Conservation (phyloP, 2,888 invertebrate genomes). For the Drosophila mercatorum region DNA sequence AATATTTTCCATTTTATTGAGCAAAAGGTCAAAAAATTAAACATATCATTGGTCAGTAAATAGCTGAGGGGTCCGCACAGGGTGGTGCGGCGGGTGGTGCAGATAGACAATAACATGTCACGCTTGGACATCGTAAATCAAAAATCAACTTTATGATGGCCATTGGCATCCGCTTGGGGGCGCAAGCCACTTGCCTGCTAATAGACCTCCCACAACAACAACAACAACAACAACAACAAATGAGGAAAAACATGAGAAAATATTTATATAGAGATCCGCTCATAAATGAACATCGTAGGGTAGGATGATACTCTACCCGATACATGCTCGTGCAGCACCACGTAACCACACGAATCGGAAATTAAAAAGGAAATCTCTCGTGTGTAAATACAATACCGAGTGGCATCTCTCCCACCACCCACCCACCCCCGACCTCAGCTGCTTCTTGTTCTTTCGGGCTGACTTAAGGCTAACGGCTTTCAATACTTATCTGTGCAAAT, state of each 20-base stretch:
- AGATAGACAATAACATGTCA: slow-evolving; percentile 67
- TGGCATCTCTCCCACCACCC: background rate
- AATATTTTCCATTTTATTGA: slow-evolving; percentile 70
- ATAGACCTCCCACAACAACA: slow-evolving; percentile 33
- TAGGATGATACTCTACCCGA: background rate
- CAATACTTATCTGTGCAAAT: slow-evolving; percentile 63
- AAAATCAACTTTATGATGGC: slow-evolving; percentile 58
- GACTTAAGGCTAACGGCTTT: slow-evolving; percentile 40
- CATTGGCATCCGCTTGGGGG: slow-evolving; percentile 32
- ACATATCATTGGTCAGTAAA: slow-evolving; percentile 37
- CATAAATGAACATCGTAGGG: slow-evolving; percentile 41
- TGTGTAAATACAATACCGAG: slow-evolving; percentile 43
- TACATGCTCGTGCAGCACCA: background rate
- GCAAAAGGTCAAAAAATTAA: slow-evolving; percentile 58
- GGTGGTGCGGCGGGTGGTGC: background rate
- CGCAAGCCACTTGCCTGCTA: slow-evolving; percentile 28
- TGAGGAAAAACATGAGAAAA: slow-evolving; percentile 4
- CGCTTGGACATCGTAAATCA: slow-evolving; percentile 66
- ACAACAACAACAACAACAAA: slow-evolving; percentile 13
- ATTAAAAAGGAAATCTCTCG: slow-evolving; percentile 64
- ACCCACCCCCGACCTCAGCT: too few species aligned
- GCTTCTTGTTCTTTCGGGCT: background rate
- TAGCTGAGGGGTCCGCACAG: background rate
- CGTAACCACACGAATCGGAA: slow-evolving; percentile 57
- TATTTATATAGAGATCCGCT: slow-evolving; percentile 21